A percentile compares a stretch with the other conserved stretches of the same genome.
phyloP scores from a whole-genome alignment of 2,797 vertebrate genomes.

The Poecile montanus region DNA sequence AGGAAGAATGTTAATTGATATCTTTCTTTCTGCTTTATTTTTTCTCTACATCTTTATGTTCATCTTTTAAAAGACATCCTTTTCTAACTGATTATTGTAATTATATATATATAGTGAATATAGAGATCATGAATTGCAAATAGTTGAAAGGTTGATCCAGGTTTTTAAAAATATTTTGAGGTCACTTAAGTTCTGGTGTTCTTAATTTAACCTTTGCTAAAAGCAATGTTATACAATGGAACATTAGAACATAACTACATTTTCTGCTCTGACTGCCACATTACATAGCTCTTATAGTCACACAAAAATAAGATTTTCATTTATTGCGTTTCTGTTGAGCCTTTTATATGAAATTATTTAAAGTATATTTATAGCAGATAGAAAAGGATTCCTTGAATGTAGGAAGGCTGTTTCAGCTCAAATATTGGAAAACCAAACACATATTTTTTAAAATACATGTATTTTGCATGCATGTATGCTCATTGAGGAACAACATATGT shows the following conservation, averaged over 20 bases:
- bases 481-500: background rate
- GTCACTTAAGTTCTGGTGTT: background rate
- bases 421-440: background rate
- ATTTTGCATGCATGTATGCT: fast-evolving
- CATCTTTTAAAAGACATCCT: background rate
- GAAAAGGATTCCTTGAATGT: background rate
- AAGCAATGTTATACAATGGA: background rate
- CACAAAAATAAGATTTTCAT: background rate
- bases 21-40: background rate
- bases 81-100: background rate
- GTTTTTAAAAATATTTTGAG: background rate
- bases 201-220: background rate
- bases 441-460: background rate
- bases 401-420: background rate
- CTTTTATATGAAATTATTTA: background rate
- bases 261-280: background rate
- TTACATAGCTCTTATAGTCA: background rate
- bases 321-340: background rate
- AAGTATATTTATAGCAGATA: background rate
- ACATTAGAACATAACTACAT: background rate
- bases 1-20: background rate
- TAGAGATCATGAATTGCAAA: background rate
- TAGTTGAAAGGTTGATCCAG: background rate
- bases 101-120: background rate
- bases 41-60: background rate